Percentiles rank a stretch among this genome's conserved stretches.
These are phyloP conservation scores for Gisinianus flammeolus DNA, from an alignment of 2,888 invertebrate genomes.

Conservation along the genomic window DNA sequence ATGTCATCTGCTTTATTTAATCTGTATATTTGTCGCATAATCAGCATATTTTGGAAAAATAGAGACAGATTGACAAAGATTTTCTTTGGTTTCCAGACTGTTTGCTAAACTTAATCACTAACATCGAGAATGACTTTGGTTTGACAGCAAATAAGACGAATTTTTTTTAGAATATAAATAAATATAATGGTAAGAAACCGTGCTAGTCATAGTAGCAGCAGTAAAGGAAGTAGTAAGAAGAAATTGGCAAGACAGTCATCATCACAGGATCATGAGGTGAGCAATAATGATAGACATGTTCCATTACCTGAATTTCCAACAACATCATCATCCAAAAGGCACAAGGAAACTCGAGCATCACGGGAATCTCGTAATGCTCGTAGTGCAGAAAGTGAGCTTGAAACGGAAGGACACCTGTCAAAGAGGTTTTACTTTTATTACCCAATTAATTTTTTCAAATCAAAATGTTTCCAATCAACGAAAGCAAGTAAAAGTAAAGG, in stretches of 20 bases:
- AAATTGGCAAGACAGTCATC: slow-evolving; percentile 9
- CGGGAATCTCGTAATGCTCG: slow-evolving; percentile 6
- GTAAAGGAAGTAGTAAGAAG: slow-evolving; percentile 13
- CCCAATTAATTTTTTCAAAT: neutral
- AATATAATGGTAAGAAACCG: slow-evolving; percentile 25
- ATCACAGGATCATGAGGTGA: neutral
- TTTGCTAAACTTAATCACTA: no score
- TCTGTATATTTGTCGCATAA: no score
- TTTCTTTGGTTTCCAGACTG: no score
- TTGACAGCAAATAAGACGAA: slow-evolving; percentile 3
- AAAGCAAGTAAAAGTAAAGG: neutral
- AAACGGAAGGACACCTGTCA: neutral
- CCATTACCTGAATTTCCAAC: neutral
- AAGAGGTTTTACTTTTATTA: neutral
- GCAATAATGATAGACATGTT: slow-evolving; percentile 1
- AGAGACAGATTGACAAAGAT: no score
- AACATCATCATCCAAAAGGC: slow-evolving; percentile 3
- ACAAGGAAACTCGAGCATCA: slow-evolving; percentile 1
- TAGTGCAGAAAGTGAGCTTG: neutral
- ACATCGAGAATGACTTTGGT: no score
- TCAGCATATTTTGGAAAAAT: no score
- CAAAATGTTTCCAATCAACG: neutral
- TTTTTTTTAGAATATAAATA: neutral
- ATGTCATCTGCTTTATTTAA: no score
- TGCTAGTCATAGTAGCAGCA: slow-evolving; percentile 5